Evolutionary conservation across 2,113 vertebrate species (phyloP).

Genomic region (Takifugu bimaculatus): DNA sequence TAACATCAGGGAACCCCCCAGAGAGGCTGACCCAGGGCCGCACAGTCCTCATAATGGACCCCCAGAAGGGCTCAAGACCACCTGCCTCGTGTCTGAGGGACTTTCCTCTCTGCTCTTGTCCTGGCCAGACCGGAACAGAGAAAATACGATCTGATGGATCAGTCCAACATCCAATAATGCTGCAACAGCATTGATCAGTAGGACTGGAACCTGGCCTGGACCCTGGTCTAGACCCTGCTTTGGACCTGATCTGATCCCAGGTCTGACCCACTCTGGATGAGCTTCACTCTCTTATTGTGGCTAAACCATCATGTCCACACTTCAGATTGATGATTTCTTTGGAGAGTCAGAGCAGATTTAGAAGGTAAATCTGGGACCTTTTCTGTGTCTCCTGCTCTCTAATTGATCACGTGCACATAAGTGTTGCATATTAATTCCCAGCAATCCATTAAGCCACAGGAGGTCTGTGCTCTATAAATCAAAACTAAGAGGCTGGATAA

Average conservation of each 20-base stretch:
- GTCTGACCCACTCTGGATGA: neutral
- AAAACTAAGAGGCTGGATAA: slow-evolving; percentile 58
- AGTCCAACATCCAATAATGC: neutral
- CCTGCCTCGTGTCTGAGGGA: slow-evolving; percentile 26
- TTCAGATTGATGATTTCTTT: slow-evolving; percentile 33
- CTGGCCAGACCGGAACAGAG: slow-evolving; percentile 11
- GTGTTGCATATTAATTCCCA: slow-evolving; percentile 65
- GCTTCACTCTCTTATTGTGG: too few species aligned
- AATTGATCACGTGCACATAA: slow-evolving; percentile 55
- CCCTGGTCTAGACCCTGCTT: too few species aligned
- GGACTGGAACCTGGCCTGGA: too few species aligned
- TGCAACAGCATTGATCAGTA: too few species aligned
- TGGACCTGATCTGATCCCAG: too few species aligned
- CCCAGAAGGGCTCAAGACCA: too few species aligned
- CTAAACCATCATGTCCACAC: neutral
- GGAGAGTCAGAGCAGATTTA: slow-evolving; percentile 12
- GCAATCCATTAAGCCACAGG: slow-evolving; percentile 57
- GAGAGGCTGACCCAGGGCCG: too few species aligned
- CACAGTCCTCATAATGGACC: too few species aligned
- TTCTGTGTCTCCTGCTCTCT: slow-evolving; percentile 52
- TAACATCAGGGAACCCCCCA: too few species aligned
- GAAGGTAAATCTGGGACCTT: slow-evolving; percentile 51
- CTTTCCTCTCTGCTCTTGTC: slow-evolving; percentile 1
- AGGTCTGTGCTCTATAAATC: slow-evolving; percentile 61
- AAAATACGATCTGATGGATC: slow-evolving; percentile 19